A percentile compares a stretch with the other conserved stretches of the same genome.
Conservation (phyloP, 2,797 vertebrate species). For the Psittacula echo region DNA sequence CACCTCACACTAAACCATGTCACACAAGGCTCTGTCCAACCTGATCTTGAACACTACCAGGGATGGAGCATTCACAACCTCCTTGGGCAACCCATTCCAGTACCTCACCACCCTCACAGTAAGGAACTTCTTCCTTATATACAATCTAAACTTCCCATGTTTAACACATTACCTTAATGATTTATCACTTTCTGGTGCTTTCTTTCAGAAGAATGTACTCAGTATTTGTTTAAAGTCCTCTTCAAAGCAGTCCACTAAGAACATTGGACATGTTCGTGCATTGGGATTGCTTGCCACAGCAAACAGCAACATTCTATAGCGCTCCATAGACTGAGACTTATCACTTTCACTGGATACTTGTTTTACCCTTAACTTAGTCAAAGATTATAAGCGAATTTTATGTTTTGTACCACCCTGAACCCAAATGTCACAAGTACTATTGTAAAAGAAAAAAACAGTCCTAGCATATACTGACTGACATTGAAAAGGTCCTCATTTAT, state of each 20-base stretch:
- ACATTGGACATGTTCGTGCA: rapidly evolving
- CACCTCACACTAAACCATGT: not conserved
- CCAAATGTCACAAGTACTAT: not conserved
- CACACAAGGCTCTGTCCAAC: not conserved
- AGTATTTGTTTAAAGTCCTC: not conserved
- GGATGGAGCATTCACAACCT: too few relatives aligned
- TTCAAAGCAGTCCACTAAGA: not conserved
- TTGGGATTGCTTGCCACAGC: not conserved
- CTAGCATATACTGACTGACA: not conserved
- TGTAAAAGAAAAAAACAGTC: not conserved
- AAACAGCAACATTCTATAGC: not conserved
- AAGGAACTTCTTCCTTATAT: not conserved
- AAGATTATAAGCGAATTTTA: not conserved
- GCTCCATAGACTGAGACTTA: not conserved
- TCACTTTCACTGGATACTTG: not conserved
- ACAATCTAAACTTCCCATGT: not conserved
- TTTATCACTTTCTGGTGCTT: not conserved
- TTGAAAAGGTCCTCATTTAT: not conserved
- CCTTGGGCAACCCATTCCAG: too few relatives aligned
- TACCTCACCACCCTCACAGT: too few relatives aligned
- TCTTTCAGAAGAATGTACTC: not conserved
- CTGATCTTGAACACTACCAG: not conserved
- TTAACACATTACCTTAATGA: not conserved
- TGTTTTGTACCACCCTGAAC: not conserved
- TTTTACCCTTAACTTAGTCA: not conserved